Evolutionary conservation across 2,888 invertebrate species (phyloP), one percentile per base, ranked within the genome.

Genomic region (Pristionchus maxplancki): DNA sequence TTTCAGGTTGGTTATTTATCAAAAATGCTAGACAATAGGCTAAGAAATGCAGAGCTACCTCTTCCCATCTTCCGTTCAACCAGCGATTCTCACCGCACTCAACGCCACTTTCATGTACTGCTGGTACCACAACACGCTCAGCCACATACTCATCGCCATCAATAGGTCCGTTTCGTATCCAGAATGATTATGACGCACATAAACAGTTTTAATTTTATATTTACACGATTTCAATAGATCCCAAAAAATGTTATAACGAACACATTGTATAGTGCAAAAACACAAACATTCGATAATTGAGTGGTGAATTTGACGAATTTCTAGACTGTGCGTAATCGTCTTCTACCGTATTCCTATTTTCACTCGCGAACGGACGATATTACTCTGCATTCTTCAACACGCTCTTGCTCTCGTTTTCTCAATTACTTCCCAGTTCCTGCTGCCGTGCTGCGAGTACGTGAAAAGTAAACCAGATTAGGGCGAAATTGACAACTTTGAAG

Each of bases 101-200:
- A 78, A 81, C 17, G 50, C 48, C 15, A 24, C 37, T 3, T 81
- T 81, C 48, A 44, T 44, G 50, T 50, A 28, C 37, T 50, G 81
- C 31, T 81, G 48, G 81, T 81, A 81, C 81, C 81, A 81, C 81
- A 81, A 81, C 50, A 40, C 81, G 31, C 81, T 81, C 81, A 31
- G 48, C 6, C 81, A 81, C 20, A 81, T 81, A 1, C 24, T 81
- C 9, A 40, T 81, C 50, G 81, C 81, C 5, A n/a, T 81, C 28
- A 81, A 81, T 50, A 81, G 81, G 81, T 48, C n/a, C n/a, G 31
- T 50, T 28, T 71, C n/a, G 17, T 34, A 17, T 58, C 58, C n/a
- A 62, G 62, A 17, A 24, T n/a, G 24, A 62, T 24, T 11, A 6
- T 62, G 11, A 24, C 24, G 6, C n/a, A 24, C 17, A 62, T n/a